These are phyloP conservation scores for Andricus quercusramuli DNA, from an alignment of 2,888 invertebrate genomes.

Conservation along the genomic window DNA sequence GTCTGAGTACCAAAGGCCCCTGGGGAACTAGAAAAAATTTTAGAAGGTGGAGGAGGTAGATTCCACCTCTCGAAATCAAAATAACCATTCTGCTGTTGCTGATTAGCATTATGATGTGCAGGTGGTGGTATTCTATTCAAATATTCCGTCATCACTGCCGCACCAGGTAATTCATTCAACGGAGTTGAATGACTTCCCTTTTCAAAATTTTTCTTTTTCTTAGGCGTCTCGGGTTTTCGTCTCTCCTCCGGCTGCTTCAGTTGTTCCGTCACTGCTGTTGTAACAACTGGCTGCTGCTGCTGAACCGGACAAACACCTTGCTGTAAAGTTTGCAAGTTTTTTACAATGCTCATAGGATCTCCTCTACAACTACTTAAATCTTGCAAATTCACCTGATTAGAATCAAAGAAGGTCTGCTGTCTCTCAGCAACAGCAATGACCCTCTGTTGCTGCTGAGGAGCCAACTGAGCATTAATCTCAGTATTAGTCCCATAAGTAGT, in stretches of 20 bases:
- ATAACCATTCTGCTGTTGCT: conserved; percentile 84
- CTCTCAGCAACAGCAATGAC: conserved; percentile 80
- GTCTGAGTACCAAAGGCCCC: conserved; percentile 81
- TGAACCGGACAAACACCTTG: conserved; percentile 81
- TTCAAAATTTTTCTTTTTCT: conserved; percentile 83
- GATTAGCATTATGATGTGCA: conserved; percentile 84
- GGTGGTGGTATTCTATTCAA: conserved; percentile 85
- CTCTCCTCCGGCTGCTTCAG: conserved; percentile 76
- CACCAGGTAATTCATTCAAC: conserved; percentile 81
- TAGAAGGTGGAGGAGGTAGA: conserved; percentile 84
- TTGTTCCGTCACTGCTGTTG: conserved; percentile 63
- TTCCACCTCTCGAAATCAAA: conserved; percentile 92
- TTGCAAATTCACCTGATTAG: conserved; percentile 83
- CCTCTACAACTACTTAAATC: conserved; percentile 87
- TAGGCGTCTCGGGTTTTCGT: conserved; percentile 71
- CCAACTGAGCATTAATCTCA: conserved; percentile 59
- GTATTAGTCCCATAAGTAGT: conserved; percentile 62
- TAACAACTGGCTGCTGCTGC: conserved; percentile 77
- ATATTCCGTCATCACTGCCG: conserved; percentile 79
- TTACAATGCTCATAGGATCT: conserved; percentile 88
- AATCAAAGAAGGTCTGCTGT: conserved; percentile 85
- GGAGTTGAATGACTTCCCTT: conserved; percentile 79
- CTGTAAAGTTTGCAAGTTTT: conserved; percentile 84
- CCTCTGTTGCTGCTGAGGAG: conserved; percentile 75
- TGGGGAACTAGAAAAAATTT: conserved; percentile 84